A percentile compares a stretch with the other conserved stretches of the same genome.
Evolutionary conservation across 2,113 vertebrate species (phyloP).

Genomic region (Clarias gariepinus): DNA sequence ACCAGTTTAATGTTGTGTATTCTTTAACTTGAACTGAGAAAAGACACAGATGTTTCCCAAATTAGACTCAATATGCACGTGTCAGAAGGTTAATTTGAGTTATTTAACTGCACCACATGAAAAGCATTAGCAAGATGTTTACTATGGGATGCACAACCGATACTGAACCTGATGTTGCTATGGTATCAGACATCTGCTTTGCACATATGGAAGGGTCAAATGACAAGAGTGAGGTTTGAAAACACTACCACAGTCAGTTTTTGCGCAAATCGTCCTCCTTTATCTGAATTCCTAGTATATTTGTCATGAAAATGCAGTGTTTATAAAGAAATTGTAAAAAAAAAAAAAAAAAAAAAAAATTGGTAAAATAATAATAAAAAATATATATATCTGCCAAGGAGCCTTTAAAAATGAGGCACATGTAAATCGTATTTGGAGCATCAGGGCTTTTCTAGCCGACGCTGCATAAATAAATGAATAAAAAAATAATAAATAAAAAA

Average conservation of each 20-base stretch:
- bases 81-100: not conserved
- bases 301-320: not conserved
- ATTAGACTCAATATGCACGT: not conserved
- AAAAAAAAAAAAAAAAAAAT: not conserved
- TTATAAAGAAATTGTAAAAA: not conserved
- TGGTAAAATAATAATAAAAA: not conserved
- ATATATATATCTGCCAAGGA: not conserved
- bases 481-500: not conserved
- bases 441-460: not conserved
- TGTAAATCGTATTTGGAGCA: not conserved
- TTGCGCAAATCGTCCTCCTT: too few species aligned
- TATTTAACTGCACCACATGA: not conserved
- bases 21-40: not conserved
- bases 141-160: not conserved
- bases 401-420: not conserved
- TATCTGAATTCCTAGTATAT: not conserved
- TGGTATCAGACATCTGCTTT: slow-evolving; percentile 40
- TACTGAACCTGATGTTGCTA: slow-evolving; percentile 26
- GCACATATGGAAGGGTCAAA: slow-evolving; percentile 40
- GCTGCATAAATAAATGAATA: not conserved
- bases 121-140: not conserved
- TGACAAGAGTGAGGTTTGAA: too few species aligned
- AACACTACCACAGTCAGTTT: too few species aligned
- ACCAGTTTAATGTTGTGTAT: not conserved
- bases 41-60: not conserved